Evolutionary conservation across 2,113 vertebrate genomes (phyloP).

Genomic region (Balaeniceps rex): DNA sequence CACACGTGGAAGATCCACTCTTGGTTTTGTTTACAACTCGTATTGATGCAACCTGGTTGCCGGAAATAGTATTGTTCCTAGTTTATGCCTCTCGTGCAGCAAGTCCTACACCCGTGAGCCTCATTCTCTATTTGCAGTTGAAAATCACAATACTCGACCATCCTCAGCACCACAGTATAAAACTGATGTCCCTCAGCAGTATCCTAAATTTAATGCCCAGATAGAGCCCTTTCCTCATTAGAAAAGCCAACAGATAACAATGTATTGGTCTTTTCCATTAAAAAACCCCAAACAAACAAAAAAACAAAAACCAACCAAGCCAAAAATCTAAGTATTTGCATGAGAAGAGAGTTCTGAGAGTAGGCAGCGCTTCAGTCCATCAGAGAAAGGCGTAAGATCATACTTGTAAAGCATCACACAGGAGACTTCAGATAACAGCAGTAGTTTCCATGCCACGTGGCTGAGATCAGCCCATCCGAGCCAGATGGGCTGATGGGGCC

Average conservation of each 20-base stretch:
- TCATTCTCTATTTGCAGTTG: background rate
- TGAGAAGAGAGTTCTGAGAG: background rate
- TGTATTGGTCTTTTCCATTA: background rate
- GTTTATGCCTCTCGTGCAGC: background rate
- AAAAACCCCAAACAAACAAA: background rate
- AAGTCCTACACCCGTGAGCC: background rate
- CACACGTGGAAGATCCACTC: background rate
- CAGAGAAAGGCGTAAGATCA: background rate
- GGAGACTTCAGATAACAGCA: background rate
- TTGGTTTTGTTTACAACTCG: background rate
- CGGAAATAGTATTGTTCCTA: background rate
- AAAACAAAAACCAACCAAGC: background rate
- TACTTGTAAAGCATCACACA: rapidly evolving
- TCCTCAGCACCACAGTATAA: background rate
- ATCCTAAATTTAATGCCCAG: background rate
- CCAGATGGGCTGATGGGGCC: background rate
- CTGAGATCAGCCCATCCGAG: background rate
- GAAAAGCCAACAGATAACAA: background rate
- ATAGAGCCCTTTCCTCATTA: background rate
- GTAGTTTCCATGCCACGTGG: background rate
- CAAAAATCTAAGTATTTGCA: background rate
- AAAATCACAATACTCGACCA: background rate
- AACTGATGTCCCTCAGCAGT: background rate
- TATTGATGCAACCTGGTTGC: background rate
- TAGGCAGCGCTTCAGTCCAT: background rate